These are phyloP conservation scores for Sarcophilus harrisii DNA, from an alignment of 2,797 vertebrate genomes.

Conservation along the genomic window DNA sequence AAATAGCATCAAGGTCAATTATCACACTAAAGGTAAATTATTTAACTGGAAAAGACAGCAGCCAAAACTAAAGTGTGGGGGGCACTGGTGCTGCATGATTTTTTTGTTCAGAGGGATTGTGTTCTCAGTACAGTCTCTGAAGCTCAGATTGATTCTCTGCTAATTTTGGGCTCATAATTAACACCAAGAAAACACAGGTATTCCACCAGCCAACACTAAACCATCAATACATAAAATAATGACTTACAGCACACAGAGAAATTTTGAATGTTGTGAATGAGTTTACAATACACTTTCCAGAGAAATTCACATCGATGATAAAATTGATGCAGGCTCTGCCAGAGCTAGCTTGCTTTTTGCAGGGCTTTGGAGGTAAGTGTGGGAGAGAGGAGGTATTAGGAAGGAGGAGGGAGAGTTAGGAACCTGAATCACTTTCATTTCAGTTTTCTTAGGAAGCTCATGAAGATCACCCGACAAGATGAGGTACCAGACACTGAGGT, in stretches of 20 bases:
- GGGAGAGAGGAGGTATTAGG: neutral
- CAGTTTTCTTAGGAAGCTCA: neutral
- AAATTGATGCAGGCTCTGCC: neutral
- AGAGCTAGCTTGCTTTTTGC: neutral
- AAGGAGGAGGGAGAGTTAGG: neutral
- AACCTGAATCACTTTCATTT: neutral
- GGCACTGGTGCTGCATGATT: neutral
- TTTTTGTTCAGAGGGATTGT: neutral
- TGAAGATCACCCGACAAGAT: neutral
- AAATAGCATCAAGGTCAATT: neutral
- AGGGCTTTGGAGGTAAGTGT: neutral
- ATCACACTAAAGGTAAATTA: neutral
- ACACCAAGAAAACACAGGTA: neutral
- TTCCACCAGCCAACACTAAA: neutral
- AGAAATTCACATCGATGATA: neutral
- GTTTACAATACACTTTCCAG: neutral
- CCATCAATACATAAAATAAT: neutral
- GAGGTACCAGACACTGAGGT: neutral
- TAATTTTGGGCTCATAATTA: neutral
- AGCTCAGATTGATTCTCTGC: neutral
- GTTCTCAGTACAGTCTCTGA: neutral
- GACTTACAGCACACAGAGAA: neutral
- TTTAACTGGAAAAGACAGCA: neutral
- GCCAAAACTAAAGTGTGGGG: neutral
- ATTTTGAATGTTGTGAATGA: neutral